Base-by-base conservation (phyloP, 2,888 invertebrate genomes). In the Platycheirus rosarum region DNA sequence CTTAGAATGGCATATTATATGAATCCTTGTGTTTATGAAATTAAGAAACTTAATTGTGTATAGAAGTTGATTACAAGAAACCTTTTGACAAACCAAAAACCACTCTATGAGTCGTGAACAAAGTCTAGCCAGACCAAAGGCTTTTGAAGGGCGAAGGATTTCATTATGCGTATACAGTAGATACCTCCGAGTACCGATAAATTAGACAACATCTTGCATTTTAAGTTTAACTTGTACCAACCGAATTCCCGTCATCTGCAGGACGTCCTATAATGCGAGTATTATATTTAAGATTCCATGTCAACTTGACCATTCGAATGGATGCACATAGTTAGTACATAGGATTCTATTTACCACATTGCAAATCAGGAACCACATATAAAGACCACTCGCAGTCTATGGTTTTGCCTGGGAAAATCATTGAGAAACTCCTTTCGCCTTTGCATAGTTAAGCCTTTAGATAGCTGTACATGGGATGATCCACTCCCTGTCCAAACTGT, bases 381-480 rank as follows among this genome's bases (percentile, higher is more conserved):
- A 53, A 26, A 62, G 68, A 37, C 44, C 40, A 48, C 20, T 37
- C 63, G 53, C 8, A 63, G 63, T 20, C 51, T 46, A 57, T 57
- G 40, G 35, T 42, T 35, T 60, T 68, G 20, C 35, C 23, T 26
- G 44, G 49, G 26, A 63, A 63, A 63, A 70, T 69, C 49, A 42
- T 60, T 75, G 13, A 57, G 44, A 51, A 69, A 69, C 62, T 74
- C 66, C 65, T 77, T 42, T 77, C 49, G 63, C 62, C 55, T 57
- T 68, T 62, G 48, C 68, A 8, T 42, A 5, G 42, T 9, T 44
- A 48, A 44, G 53, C 18, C 14, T 23, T 11, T 0, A 20, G 23
- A 53, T 18, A 51, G 48, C 5, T 73, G 48, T 62, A 68, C 37
- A 78, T 74, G 73, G 40, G 78, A 62, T 78, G 78, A 78, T 78